A percentile compares a stretch with the other conserved stretches of the same genome.
phyloP scores from a whole-genome alignment of 2,888 invertebrate species.

The Scelioninae gen. 1 region DNA sequence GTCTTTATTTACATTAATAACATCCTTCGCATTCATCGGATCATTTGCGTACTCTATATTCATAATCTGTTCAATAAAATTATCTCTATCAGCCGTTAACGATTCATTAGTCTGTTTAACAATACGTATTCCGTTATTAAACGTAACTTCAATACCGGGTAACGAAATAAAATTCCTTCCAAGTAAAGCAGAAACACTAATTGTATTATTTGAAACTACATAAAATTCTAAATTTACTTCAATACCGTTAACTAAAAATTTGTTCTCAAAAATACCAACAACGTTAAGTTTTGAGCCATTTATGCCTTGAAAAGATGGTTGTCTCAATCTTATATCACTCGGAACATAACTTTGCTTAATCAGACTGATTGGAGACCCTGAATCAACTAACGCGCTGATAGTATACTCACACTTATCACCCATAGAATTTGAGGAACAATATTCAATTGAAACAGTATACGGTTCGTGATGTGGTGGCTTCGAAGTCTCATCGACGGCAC shows the following conservation, averaged over 20 bases:
- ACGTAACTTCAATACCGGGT: not conserved
- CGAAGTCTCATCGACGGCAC: not conserved
- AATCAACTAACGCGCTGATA: not conserved
- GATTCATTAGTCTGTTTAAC: no score
- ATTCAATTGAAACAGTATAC: no score
- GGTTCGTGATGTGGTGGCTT: not conserved
- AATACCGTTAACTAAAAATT: not conserved
- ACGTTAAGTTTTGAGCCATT: not conserved
- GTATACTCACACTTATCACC: no score
- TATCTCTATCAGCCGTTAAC: no score
- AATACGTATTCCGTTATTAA: conserved; percentile 1
- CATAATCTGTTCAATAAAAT: no score
- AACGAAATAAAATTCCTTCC: conserved; percentile 35
- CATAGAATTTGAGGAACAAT: no score
- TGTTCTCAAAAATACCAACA: not conserved
- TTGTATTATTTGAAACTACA: not conserved
- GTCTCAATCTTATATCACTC: not conserved
- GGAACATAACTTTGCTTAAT: conserved; percentile 11
- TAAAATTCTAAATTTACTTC: not conserved
- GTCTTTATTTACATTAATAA: no score
- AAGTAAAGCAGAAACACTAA: not conserved
- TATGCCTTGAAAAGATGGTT: not conserved
- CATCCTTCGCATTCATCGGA: no score
- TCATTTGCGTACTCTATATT: no score
- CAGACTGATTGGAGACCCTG: conserved; percentile 8